phyloP scores from a whole-genome alignment of 2,888 invertebrate species.

The Hoplodrina ambigua region DNA sequence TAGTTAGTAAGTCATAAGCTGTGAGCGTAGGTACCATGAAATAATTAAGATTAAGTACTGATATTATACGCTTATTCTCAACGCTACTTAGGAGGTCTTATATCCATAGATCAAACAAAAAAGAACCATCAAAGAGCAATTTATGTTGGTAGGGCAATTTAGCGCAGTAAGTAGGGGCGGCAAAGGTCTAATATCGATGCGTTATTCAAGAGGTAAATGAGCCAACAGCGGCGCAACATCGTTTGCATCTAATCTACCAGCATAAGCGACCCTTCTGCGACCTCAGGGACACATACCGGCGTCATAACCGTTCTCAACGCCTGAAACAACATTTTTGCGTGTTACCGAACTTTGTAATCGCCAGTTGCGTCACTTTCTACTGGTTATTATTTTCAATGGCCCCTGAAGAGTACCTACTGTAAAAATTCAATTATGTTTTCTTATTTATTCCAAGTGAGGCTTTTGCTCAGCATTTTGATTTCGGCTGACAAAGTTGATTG shows the following conservation, averaged over 20 bases:
- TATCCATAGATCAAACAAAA: conserved; percentile 33
- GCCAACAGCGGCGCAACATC: conserved; percentile 85
- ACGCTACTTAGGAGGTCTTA: conserved; percentile 5
- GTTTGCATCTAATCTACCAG: conserved; percentile 88
- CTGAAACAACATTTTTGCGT: conserved; percentile 63
- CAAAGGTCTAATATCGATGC: conserved; percentile 80
- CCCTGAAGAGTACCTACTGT: conserved; percentile 10
- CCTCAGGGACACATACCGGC: conserved; percentile 73
- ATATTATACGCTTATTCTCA: not conserved
- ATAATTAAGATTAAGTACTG: not conserved
- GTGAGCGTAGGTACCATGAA: not conserved
- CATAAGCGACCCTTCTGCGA: conserved; percentile 76
- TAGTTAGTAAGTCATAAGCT: conserved; percentile 5
- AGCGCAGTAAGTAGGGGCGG: conserved; percentile 63
- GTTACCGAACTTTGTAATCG: conserved; percentile 45
- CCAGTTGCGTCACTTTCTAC: conserved; percentile 19
- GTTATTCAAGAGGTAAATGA: conserved; percentile 88
- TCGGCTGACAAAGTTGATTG: not conserved
- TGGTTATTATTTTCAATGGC: conserved; percentile 38
- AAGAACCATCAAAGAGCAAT: conserved; percentile 59
- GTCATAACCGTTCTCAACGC: conserved; percentile 63
- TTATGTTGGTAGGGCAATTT: conserved; percentile 54
- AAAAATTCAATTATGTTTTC: conserved; percentile 11
- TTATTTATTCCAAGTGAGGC: conserved; percentile 1
- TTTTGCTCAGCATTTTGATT: conserved; percentile 4